phyloP scores from a whole-genome alignment of 2,113 vertebrate species.

The Callospermophilus lateralis region DNA sequence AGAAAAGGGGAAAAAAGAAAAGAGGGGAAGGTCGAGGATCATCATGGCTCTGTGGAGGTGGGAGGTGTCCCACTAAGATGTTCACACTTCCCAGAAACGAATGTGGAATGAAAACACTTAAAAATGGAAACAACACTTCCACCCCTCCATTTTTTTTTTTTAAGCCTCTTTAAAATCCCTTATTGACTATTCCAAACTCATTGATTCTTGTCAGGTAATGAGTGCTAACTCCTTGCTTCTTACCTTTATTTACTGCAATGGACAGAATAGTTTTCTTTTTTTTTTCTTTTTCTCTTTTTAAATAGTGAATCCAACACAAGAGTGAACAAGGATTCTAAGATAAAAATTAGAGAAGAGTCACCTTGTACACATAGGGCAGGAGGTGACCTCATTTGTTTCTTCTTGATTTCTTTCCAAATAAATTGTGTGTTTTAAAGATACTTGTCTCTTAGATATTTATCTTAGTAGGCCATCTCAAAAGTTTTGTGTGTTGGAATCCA shows the following conservation, averaged over 20 bases:
- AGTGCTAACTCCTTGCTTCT: background rate
- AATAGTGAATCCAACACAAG: background rate
- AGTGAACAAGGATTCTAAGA: slow-evolving; percentile 1
- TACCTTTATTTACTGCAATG: background rate
- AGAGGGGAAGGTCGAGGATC: background rate
- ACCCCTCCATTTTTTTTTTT: background rate
- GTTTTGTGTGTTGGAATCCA: slow-evolving; percentile 63
- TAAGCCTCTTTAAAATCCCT: background rate
- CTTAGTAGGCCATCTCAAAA: slow-evolving; percentile 72
- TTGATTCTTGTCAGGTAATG: background rate
- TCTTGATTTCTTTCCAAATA: slow-evolving; percentile 42
- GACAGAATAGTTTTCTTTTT: background rate
- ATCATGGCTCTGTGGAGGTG: no score
- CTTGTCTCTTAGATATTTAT: slow-evolving; percentile 63
- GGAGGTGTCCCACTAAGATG: background rate
- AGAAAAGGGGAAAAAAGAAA: background rate
- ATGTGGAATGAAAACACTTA: slow-evolving; percentile 16
- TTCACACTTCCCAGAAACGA: slow-evolving; percentile 16
- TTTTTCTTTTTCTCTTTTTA: no score
- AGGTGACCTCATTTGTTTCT: background rate
- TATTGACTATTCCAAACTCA: background rate
- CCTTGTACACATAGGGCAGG: background rate
- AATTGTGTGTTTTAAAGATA: slow-evolving; percentile 20
- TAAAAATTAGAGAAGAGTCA: background rate
- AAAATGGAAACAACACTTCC: background rate